These are phyloP conservation scores for Malurus cyaneus DNA, from an alignment of 2,113 vertebrate genomes.

Conservation along the genomic window DNA sequence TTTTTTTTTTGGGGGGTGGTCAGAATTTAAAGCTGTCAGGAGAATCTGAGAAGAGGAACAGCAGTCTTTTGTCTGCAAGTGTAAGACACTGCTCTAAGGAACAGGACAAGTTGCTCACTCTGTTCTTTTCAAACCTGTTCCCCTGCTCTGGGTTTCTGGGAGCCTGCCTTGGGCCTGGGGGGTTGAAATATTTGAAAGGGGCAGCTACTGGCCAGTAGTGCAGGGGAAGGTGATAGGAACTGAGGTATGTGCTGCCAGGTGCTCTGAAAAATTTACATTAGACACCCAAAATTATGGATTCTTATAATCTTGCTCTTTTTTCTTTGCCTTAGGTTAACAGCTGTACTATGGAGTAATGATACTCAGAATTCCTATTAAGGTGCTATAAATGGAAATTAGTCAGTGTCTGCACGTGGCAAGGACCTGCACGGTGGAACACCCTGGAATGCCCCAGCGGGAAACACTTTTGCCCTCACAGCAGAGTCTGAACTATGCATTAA, in stretches of 20 bases:
- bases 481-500: not conserved
- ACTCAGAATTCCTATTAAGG: not conserved
- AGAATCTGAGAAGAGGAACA: not conserved
- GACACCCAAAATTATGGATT: not conserved
- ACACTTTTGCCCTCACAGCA: constrained; percentile 14
- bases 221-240: not conserved
- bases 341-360: not conserved
- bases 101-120: not conserved
- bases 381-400: not conserved
- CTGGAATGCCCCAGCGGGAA: not conserved
- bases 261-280: not conserved
- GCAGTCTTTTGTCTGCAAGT: not conserved
- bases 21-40: not conserved
- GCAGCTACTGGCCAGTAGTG: not conserved
- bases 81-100: not conserved
- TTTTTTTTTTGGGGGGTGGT: not conserved
- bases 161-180: not conserved
- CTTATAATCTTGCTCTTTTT: not conserved
- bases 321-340: not conserved
- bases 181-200: not conserved
- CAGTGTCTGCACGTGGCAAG: not conserved
- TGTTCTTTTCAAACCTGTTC: not conserved
- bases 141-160: not conserved
- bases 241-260: not conserved
- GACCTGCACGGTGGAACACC: not conserved